Evolutionary conservation across 23 tunicate species (phyloP), one percentile per base, ranked within the genome.

Genomic region (Phallusia fumigata): DNA sequence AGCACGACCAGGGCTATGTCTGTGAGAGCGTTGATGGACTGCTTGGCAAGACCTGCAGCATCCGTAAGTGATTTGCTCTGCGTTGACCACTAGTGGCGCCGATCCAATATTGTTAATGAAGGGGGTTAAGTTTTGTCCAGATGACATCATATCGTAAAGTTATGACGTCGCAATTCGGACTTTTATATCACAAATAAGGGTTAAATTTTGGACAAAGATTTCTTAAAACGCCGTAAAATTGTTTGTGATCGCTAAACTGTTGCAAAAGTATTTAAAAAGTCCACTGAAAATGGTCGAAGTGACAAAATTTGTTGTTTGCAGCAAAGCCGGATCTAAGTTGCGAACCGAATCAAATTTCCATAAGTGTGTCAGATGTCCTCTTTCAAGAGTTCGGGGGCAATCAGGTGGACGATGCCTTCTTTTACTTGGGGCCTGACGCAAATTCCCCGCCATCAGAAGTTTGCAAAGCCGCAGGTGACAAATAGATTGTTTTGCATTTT

Each of bases 1-100:
- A 79, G 24, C 83, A 79, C 73, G 52, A 52, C 11, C 34, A 79
- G 26, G 83, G 83, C 31, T 79, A n/a, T 31, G 73, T 79, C 16
- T 79, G 83, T 36, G 73, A 79, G 26, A 79, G 83, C 36, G 31
- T 11, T 3, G 35, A 79, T 24, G 83, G 83, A 26, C 52, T 36
- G n/a, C 73, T 79, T 32, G 83, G 83, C n/a, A 79, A 79, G 35
- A 30, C 35, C 8, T 79, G 83, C 36, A 52, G 8, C 22, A 79
- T 79, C 10, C 83, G 83, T 79, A 79, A 79, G 83, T 51, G 18
- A 52, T 30, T 2, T 79, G 16, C 16, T 1, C 47, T n/a, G n/a
- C n/a, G n/a, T 40, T 40, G 47, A 40, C 10, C 47, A 40, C 10
- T 40, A 40, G n/a, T n/a, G n/a, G n/a, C n/a, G n/a, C n/a, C n/a